Conservation (phyloP, 2,113 vertebrate species). For the Sylvietta virens region DNA sequence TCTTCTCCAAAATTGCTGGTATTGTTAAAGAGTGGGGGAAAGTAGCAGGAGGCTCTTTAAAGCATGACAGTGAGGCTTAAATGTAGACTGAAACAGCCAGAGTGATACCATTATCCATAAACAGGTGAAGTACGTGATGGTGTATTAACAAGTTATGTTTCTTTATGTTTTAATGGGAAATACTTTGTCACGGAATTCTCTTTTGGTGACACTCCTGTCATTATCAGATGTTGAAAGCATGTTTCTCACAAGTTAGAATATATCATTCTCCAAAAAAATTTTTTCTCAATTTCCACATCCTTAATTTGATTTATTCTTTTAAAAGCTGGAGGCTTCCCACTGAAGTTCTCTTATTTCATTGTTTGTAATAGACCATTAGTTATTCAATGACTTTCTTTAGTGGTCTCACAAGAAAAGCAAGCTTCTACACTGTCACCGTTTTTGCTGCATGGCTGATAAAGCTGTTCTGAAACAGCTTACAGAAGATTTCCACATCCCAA, state of each 20-base stretch:
- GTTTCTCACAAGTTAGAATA: not conserved
- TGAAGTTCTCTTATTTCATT: conserved; percentile 7
- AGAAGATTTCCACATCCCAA: not conserved
- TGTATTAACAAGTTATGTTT: not conserved
- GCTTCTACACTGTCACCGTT: not conserved
- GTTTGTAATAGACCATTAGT: conserved; percentile 52
- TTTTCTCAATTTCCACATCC: not conserved
- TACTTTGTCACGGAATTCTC: not conserved
- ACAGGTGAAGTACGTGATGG: not conserved
- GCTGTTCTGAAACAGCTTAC: not conserved
- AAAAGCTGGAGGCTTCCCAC: conserved; percentile 39
- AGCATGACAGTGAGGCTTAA: not conserved
- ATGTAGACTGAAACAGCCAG: not conserved
- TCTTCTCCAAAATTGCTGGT: not conserved
- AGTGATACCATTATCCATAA: not conserved
- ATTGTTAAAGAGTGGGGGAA: not conserved
- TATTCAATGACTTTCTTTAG: conserved; percentile 50
- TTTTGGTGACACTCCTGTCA: not conserved
- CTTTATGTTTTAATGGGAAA: not conserved
- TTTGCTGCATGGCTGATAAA: conserved; percentile 30
- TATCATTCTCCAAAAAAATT: not conserved
- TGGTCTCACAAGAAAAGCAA: conserved; percentile 51
- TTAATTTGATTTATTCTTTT: conserved; percentile 48
- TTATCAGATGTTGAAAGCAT: not conserved
- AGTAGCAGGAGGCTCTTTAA: not conserved